Evolutionary conservation across 1,140 invertebrate species (phyloP).

Genomic region (Halictus rubicundus): DNA sequence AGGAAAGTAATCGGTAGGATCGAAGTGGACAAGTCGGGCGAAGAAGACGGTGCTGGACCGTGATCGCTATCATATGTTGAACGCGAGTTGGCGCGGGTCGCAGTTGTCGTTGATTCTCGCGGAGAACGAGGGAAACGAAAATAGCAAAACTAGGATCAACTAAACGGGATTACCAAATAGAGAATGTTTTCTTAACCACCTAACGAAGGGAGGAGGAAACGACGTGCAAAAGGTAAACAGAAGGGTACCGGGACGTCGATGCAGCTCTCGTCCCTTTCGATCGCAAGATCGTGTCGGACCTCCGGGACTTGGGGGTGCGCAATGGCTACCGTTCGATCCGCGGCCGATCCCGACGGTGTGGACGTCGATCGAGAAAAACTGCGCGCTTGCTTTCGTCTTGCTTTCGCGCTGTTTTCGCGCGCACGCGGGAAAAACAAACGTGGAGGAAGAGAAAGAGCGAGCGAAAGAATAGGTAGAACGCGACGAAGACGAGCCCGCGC

Average conservation of each 20-base stretch:
- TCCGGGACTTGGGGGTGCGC: too few relatives aligned
- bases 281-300: not conserved
- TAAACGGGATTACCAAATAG: not conserved
- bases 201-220: not conserved
- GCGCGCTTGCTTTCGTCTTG: not conserved
- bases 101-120: not conserved
- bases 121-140: not conserved
- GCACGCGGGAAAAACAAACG: too few relatives aligned
- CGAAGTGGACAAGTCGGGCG: not conserved
- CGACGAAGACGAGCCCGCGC: too few relatives aligned
- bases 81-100: conserved; percentile 4
- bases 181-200: conserved; percentile 6
- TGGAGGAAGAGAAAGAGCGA: too few relatives aligned
- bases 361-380: not conserved
- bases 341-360: not conserved
- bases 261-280: too few relatives aligned
- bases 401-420: not conserved
- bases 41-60: conserved; percentile 1
- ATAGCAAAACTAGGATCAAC: not conserved
- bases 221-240: not conserved
- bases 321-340: not conserved
- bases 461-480: too few relatives aligned
- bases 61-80: conserved; percentile 22
- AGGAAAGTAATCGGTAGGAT: not conserved
- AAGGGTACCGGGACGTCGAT: not conserved